Evolutionary conservation across 53 echinoderm and acorn worm species (phyloP), one percentile per base, ranked within the genome.

Genomic region (Zoroaster sp.): DNA sequence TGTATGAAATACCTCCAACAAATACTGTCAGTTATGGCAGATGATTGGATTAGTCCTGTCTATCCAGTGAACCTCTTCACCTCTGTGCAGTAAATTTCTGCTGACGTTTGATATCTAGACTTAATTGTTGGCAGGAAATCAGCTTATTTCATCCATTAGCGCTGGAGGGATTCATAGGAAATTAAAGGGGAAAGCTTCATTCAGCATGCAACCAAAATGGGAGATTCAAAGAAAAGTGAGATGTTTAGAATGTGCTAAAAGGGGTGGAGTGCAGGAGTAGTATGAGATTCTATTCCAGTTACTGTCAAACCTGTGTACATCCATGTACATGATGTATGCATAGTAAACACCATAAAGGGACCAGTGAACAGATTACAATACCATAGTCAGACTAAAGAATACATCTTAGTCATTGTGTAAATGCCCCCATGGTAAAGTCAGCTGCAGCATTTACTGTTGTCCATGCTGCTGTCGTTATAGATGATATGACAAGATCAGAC

Each of bases 21-120:
- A 59, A 59, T 59, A 59, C 11, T 59, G 23, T 59, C 25, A 25
- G 21, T 59, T 59, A 59, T 11, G 9, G 9, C 28, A 69, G 35
- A 39, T 85, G 85, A 85, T 70, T 85, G 69, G 70, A 85, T 49
- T 69, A 85, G 44, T 33, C 13, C 49, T 85, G 81, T 81, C 85
- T 69, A 45, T 49, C 51, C 8, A 70, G 71, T 46, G 46, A 35
- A 47, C 85, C 85, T 85, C 85, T 35, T 85, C 85, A 69, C 71
- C 49, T 85, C 35, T 71, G 70, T n/a, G 51, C 18, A 46, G 70
- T 44, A 85, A 85, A 85, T 85, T 85, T 85, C 49, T 85, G 85
- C 85, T 85, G 85, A 85, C 85, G 85, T 85, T 71, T 71, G 68
- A 71, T 85, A 51, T n/a, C n/a, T 37, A 44, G 85, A 44, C 34